Conservation (phyloP, 2,797 vertebrate genomes). For the Graptemys geographica region DNA sequence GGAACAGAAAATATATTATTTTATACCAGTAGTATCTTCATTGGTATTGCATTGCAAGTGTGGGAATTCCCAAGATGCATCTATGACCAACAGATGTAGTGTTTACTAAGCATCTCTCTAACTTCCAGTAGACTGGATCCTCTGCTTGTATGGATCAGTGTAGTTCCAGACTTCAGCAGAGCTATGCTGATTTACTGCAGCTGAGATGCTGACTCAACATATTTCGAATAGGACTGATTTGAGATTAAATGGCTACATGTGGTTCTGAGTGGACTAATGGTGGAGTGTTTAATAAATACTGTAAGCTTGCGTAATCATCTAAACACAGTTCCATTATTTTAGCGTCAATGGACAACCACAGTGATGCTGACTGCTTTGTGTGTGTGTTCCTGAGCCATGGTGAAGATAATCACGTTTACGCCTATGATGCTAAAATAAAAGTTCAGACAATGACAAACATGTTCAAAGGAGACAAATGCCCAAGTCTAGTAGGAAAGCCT, state of each 20-base stretch:
- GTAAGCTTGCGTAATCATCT: neutral
- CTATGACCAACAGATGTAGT: neutral
- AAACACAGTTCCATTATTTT: slow-evolving; percentile 20
- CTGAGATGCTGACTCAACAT: neutral
- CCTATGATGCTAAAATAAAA: slow-evolving; percentile 85
- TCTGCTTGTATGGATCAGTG: neutral
- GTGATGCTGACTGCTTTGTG: slow-evolving; percentile 91
- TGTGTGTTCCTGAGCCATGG: slow-evolving; percentile 95
- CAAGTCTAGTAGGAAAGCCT: slow-evolving; percentile 92
- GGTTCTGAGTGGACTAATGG: neutral
- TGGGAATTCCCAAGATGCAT: neutral
- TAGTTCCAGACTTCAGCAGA: neutral
- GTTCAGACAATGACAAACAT: slow-evolving; percentile 85
- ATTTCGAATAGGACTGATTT: neutral
- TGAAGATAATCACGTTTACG: slow-evolving; percentile 88
- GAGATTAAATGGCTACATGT: neutral
- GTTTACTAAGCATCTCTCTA: neutral
- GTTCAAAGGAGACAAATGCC: slow-evolving; percentile 93
- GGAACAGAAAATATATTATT: neutral
- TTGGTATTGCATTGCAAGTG: neutral
- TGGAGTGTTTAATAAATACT: neutral
- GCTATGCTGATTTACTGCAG: neutral
- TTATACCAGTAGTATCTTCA: neutral
- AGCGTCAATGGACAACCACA: slow-evolving; percentile 87
- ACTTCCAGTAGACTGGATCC: neutral